These are phyloP conservation scores for Galerucella calmariensis DNA, from an alignment of 2,888 invertebrate species.

Conservation along the genomic window DNA sequence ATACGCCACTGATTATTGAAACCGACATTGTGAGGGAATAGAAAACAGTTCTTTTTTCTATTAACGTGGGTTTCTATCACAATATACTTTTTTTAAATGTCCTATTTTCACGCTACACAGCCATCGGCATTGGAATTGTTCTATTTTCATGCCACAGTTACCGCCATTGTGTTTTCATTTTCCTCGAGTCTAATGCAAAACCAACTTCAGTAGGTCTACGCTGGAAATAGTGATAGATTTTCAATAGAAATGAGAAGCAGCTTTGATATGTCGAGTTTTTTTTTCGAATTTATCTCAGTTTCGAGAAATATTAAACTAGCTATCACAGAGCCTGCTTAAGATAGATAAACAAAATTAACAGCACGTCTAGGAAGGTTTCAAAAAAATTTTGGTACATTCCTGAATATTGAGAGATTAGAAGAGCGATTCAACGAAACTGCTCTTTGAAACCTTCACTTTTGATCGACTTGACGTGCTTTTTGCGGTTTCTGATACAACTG, in stretches of 20 bases:
- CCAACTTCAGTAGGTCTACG: not conserved
- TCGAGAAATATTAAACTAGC: too few relatives aligned
- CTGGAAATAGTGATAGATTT: not conserved
- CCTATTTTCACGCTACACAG: conserved; percentile 8
- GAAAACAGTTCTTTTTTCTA: not conserved
- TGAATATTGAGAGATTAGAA: too few relatives aligned
- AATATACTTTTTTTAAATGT: conserved; percentile 3
- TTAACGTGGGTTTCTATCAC: conserved; percentile 13
- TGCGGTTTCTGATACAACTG: too few relatives aligned
- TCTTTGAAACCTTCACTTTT: too few relatives aligned
- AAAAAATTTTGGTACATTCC: too few relatives aligned
- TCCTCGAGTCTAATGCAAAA: not conserved
- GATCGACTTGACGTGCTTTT: too few relatives aligned
- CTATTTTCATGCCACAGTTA: not conserved
- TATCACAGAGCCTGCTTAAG: too few relatives aligned
- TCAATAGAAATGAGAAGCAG: not conserved
- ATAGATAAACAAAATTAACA: too few relatives aligned
- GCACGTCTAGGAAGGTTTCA: too few relatives aligned
- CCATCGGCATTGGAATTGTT: not conserved
- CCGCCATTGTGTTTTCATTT: not conserved
- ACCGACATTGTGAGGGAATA: not conserved
- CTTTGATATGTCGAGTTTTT: too few relatives aligned
- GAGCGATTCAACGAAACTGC: too few relatives aligned
- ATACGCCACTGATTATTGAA: not conserved
- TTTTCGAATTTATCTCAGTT: too few relatives aligned